Conservation (phyloP, 1,140 invertebrate genomes). For the Cyclargus thomasi region DNA sequence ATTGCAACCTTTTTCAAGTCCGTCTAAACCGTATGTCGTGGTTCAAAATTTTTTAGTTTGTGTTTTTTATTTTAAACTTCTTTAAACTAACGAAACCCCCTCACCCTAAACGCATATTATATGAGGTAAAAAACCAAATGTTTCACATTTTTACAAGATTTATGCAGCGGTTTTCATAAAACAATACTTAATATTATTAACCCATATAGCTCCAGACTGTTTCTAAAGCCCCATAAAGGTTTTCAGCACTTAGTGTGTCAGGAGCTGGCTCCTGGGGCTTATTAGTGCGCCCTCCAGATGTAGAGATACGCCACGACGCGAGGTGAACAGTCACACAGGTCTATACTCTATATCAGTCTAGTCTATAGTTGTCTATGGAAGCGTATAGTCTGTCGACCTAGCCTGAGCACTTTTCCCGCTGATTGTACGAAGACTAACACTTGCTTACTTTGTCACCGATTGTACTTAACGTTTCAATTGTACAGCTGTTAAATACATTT, state of each 20-base stretch:
- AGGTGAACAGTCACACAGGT: not conserved
- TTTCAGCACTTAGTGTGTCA: not conserved
- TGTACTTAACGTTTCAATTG: not conserved
- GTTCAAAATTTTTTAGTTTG: too few species aligned
- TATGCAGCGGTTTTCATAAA: too few species aligned
- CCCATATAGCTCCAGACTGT: too few species aligned
- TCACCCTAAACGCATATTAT: too few species aligned
- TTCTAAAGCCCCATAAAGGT: not conserved
- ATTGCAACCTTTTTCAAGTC: too few species aligned
- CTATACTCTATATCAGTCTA: not conserved
- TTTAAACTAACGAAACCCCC: too few species aligned
- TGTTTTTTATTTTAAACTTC: too few species aligned
- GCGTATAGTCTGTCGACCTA: not conserved
- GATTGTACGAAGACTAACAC: not conserved
- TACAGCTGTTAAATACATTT: not conserved
- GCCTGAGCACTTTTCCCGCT: not conserved
- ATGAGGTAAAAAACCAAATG: too few species aligned
- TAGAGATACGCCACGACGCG: not conserved
- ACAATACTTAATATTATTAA: too few species aligned
- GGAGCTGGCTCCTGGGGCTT: not conserved
- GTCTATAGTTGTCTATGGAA: not conserved
- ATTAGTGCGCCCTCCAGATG: constrained; percentile 11
- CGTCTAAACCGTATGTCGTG: too few species aligned
- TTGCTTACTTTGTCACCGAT: not conserved
- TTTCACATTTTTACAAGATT: too few species aligned